Base-by-base conservation (phyloP, 1,140 invertebrate species). In the Atta texana region DNA sequence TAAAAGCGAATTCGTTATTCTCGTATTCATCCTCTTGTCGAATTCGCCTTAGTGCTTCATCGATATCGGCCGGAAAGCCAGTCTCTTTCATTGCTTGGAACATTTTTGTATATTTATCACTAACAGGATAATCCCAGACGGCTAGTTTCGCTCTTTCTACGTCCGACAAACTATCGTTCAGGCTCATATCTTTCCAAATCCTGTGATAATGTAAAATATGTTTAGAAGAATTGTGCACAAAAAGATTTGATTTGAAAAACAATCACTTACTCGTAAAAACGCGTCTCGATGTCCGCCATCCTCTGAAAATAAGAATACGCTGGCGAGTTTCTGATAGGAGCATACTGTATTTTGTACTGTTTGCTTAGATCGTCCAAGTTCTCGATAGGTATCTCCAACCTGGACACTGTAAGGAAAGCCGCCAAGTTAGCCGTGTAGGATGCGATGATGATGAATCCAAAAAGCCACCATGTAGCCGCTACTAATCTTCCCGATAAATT, bases 101-200 rank as follows among this genome's bases (percentile, higher is more conserved):
- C 97, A 99, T 99, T 94, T 99, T 99, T 1, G 98, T 99, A 94
- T 99, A 99, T 92, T 99, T 99, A 94, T 99, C 99, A 91, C 98
- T 99, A 0, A 99, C 98, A 0, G 99, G 99, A 95, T 99, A 99
- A 94, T 99, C 99, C 99, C 99, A 99, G 0, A 99, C 99, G 0
- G 99, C 99, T 16, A 99, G 94, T 94, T 99, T 98, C 0, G 98
- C 98, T 69, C 98, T 95, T 93, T 99, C 98, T 0, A 98, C 96
- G 57, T 98, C 98, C 14, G 96, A 97, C 21, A 99, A 94, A 78
- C 97, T 98, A 93, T 99, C 99, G 92, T 99, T 99, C 12, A 99
- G 95, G 51, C 98, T 99, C 97, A 99, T 99, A 87, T 99, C 98
- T 93, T 99, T 99, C 99, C 99, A 99, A 89, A 99, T 99, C 91